Evolutionary conservation across 1,140 invertebrate species (phyloP).

Genomic region (Calliphora vicina): DNA sequence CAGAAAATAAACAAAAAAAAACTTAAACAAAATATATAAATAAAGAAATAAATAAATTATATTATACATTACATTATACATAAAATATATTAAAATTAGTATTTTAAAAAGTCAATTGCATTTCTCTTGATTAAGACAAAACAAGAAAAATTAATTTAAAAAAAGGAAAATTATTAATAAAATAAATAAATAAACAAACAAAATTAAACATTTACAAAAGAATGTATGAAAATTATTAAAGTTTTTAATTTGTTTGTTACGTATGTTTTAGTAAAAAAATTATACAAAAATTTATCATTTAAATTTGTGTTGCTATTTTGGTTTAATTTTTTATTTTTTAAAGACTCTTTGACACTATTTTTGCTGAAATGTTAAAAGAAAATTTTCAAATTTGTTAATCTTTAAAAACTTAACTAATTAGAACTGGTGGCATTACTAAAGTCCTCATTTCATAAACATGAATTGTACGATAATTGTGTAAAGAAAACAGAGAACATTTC

Average conservation of each 20-base stretch:
- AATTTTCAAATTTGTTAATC: too few relatives aligned
- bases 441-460: too few relatives aligned
- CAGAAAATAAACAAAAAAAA: background rate
- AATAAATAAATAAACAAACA: constrained; percentile 33
- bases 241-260: background rate
- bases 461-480: too few relatives aligned
- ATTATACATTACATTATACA: constrained; percentile 11
- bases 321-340: too few relatives aligned
- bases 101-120: constrained; percentile 33
- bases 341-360: too few relatives aligned
- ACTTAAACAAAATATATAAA: constrained; percentile 18
- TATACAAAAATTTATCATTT: too few relatives aligned
- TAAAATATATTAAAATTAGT: constrained; percentile 12
- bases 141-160: background rate
- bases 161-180: constrained; percentile 7
- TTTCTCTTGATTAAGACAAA: constrained; percentile 31
- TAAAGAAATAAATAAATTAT: constrained; percentile 4
- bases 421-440: too few relatives aligned
- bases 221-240: background rate
- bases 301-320: too few relatives aligned
- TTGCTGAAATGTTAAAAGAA: too few relatives aligned
- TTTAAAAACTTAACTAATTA: too few relatives aligned
- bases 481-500: too few relatives aligned
- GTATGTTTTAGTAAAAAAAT: too few relatives aligned
- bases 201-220: constrained; percentile 39